Evolutionary conservation across 2,888 invertebrate species (phyloP), one percentile per base, ranked within the genome.

Genomic region (Lithosia quadra): DNA sequence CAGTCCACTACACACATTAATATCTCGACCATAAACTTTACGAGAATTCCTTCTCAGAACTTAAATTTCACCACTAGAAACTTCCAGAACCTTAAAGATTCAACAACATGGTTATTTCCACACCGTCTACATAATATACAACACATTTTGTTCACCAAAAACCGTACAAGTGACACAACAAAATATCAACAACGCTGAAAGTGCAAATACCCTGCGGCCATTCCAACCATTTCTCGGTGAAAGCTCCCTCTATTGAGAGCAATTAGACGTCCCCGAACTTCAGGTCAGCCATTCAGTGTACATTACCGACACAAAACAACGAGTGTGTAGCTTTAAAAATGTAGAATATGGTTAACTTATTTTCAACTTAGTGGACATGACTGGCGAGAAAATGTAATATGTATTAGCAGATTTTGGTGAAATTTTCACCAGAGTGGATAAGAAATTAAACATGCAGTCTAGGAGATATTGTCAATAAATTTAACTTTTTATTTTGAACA

Each of bases 221-320:
- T 80, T 73, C 65, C n/a, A 58, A 59, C 64, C 81, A 78, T 78
- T 78, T 74, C 65, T 72, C 62, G 4, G 24, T 18, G 11, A 49
- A 10, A 34, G 63, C 67, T 63, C 67, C 43, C 69, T 68, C 71
- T 73, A 64, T 76, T 24, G 74, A 73, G 71, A 67, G 71, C 79
- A 74, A 79, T 80, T 78, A 76, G 65, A 64, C 63, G 43, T 62
- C 33, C 24, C 34, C 43, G 34, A 68, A 58, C n/a, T 56, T 56
- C 33, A 34, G 68, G 59, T 68, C 43, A 57, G 24, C 39, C 18
- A 22, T 68, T 56, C 36, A 56, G 43, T 34, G 55, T n/a, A 60
- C 36, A 55, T 55, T 59, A 60, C 49, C 43, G 9, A 55, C 63
- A 68, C 13, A 66, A 36, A n/a, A 28, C 43, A 24, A n/a, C 21